Evolutionary conservation across 2,113 vertebrate species (phyloP).

Genomic region (Colaptes auratus): DNA sequence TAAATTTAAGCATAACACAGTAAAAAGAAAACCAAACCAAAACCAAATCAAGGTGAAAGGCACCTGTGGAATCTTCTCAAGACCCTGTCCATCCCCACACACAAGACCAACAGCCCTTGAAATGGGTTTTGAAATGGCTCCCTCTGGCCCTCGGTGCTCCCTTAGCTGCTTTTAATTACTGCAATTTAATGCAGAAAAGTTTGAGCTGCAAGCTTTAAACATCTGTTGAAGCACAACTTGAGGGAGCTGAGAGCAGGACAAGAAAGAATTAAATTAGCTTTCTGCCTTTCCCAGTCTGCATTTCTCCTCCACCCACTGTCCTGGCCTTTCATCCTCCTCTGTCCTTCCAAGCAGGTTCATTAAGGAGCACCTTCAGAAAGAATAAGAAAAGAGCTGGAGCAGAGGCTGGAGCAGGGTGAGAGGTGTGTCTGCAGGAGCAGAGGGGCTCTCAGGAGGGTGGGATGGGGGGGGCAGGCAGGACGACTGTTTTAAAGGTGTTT

Average conservation of each 20-base stretch:
- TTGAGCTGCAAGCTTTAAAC: slow-evolving; percentile 41
- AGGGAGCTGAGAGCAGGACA: slow-evolving; percentile 40
- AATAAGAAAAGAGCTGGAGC: slow-evolving; percentile 45
- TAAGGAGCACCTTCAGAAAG: slow-evolving; percentile 52
- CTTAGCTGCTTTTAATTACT: slow-evolving; percentile 45
- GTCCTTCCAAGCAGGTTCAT: slow-evolving; percentile 20
- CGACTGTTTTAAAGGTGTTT: background rate
- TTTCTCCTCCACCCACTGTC: slow-evolving; percentile 14
- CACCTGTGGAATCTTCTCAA: background rate
- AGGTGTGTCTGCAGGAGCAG: no score
- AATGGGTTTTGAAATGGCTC: background rate
- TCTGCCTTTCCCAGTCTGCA: slow-evolving; percentile 15
- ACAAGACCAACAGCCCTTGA: background rate
- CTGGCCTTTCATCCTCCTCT: slow-evolving; percentile 21
- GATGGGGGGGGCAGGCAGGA: background rate
- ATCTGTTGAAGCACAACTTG: slow-evolving; percentile 30
- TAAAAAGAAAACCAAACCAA: background rate
- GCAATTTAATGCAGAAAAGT: slow-evolving; percentile 43
- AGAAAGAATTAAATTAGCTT: slow-evolving; percentile 48
- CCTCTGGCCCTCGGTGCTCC: background rate
- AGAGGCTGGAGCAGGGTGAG: background rate
- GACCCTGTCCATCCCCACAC: background rate
- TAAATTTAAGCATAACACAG: background rate
- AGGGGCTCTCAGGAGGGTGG: background rate
- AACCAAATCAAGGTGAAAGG: background rate